Conservation (phyloP, 1,140 invertebrate species). For the Alviniconcha marisindica region DNA sequence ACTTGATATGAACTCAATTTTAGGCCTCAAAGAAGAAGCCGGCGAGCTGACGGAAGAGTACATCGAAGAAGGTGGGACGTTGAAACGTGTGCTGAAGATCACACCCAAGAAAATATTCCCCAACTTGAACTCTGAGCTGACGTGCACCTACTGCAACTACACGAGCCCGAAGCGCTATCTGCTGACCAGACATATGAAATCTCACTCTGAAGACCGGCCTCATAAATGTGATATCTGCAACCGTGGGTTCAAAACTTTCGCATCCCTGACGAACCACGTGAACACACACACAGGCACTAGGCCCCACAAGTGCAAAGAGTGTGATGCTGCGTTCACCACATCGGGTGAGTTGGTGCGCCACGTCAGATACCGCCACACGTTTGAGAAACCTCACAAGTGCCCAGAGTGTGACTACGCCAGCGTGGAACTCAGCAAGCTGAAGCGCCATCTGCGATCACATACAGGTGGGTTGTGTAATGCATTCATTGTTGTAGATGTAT, state of each 20-base stretch:
- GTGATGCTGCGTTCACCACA: slow-evolving; percentile 95
- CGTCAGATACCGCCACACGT: slow-evolving; percentile 90
- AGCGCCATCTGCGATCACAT: slow-evolving; percentile 94
- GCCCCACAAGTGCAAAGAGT: slow-evolving; percentile 94
- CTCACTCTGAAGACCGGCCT: slow-evolving; percentile 95
- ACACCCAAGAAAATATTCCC: slow-evolving; percentile 83
- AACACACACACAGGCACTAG: slow-evolving; percentile 96
- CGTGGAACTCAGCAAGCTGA: slow-evolving; percentile 94
- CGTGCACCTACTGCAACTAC: slow-evolving; percentile 94
- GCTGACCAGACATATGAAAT: slow-evolving; percentile 95
- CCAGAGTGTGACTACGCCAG: slow-evolving; percentile 96
- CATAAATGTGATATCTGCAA: slow-evolving; percentile 97
- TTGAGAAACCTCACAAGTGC: slow-evolving; percentile 97
- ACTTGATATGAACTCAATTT: slow-evolving; percentile 77
- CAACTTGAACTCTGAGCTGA: slow-evolving; percentile 80
- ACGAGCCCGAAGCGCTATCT: slow-evolving; percentile 92
- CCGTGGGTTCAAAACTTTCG: slow-evolving; percentile 94
- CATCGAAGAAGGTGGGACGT: slow-evolving; percentile 80
- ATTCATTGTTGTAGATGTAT: no score
- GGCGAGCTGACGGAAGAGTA: slow-evolving; percentile 78
- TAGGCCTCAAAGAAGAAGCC: slow-evolving; percentile 77
- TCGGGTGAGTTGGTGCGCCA: slow-evolving; percentile 96
- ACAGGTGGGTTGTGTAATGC: slow-evolving; percentile 86
- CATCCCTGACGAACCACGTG: slow-evolving; percentile 95
- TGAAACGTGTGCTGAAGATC: slow-evolving; percentile 78